A percentile compares a stretch with the other conserved stretches of the same genome.
These are phyloP conservation scores for Tokudaia tokunoshimensis DNA, from an alignment of 2,797 vertebrate species.

Conservation along the genomic window DNA sequence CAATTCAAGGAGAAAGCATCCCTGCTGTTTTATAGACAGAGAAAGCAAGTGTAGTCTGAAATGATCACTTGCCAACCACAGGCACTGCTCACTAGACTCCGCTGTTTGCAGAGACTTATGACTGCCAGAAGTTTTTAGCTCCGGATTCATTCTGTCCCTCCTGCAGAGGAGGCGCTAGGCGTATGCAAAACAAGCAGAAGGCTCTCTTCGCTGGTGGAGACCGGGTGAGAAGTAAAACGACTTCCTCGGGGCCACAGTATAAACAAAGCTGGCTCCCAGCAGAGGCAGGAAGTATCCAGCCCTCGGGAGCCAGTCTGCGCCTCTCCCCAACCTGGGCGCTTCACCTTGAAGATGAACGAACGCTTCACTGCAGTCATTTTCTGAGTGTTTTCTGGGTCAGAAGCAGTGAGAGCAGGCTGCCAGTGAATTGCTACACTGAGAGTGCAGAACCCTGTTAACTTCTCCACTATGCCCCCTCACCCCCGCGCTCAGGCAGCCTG, in stretches of 20 bases:
- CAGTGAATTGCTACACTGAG: slow-evolving; percentile 35
- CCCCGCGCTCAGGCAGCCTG: not conserved
- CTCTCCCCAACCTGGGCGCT: slow-evolving; percentile 69
- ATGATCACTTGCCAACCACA: slow-evolving; percentile 67
- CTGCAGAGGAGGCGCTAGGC: slow-evolving; percentile 65
- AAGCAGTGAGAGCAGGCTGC: slow-evolving; percentile 73
- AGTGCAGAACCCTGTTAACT: not conserved
- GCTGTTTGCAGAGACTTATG: slow-evolving; percentile 75
- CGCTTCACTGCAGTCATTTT: slow-evolving; percentile 79
- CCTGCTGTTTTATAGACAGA: slow-evolving; percentile 52
- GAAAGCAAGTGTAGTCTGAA: slow-evolving; percentile 58
- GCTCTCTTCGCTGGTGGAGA: slow-evolving; percentile 56
- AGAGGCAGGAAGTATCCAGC: slow-evolving; percentile 56
- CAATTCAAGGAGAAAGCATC: slow-evolving; percentile 45
- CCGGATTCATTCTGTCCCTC: slow-evolving; percentile 61
- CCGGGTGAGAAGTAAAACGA: slow-evolving; percentile 59
- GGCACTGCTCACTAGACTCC: slow-evolving; percentile 58
- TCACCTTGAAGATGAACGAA: slow-evolving; percentile 78
- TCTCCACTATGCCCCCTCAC: not conserved
- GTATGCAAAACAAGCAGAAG: slow-evolving; percentile 77
- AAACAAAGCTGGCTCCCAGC: slow-evolving; percentile 65
- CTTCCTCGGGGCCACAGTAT: slow-evolving; percentile 66
- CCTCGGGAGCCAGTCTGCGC: slow-evolving; percentile 54
- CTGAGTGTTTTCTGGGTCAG: slow-evolving; percentile 81
- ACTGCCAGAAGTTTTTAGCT: slow-evolving; percentile 76